These are phyloP conservation scores for Volucella bombylans DNA, from an alignment of 2,888 invertebrate species.

Conservation along the genomic window DNA sequence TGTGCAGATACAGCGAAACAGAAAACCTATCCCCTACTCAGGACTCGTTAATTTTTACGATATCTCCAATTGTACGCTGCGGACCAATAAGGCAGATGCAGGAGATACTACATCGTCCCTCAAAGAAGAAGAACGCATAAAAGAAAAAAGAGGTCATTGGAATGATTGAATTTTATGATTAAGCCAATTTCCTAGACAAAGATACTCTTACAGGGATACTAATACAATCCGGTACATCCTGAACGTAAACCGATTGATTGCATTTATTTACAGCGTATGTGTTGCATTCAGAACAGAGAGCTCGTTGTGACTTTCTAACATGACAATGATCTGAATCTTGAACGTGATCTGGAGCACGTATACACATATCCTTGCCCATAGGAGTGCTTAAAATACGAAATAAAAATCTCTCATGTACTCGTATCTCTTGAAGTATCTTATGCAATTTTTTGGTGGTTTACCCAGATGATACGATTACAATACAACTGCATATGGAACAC, in stretches of 20 bases:
- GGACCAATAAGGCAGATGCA: slow-evolving; percentile 56
- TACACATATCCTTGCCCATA: neutral
- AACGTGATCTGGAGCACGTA: slow-evolving; percentile 39
- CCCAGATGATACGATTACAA: slow-evolving; percentile 30
- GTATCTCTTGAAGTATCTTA: slow-evolving; percentile 56
- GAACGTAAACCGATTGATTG: slow-evolving; percentile 65
- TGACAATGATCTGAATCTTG: slow-evolving; percentile 40
- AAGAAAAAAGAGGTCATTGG: slow-evolving; percentile 71
- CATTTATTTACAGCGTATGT: slow-evolving; percentile 52
- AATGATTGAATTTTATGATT: slow-evolving; percentile 75
- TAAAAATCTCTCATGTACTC: slow-evolving; percentile 31
- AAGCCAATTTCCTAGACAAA: slow-evolving; percentile 69
- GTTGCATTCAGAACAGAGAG: slow-evolving; percentile 22
- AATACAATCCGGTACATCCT: slow-evolving; percentile 37
- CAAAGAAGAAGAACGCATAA: neutral
- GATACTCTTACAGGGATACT: slow-evolving; percentile 8
- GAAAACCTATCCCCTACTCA: slow-evolving; percentile 18
- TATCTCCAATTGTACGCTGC: slow-evolving; percentile 62
- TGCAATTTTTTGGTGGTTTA: slow-evolving; percentile 63
- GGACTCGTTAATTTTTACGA: slow-evolving; percentile 71
- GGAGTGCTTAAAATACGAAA: slow-evolving; percentile 17
- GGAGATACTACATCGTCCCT: slow-evolving; percentile 15
- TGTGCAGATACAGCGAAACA: slow-evolving; percentile 36
- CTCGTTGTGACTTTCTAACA: slow-evolving; percentile 42
- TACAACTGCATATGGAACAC: slow-evolving; percentile 47